Percentiles rank a stretch among this genome's conserved stretches.
phyloP scores from a whole-genome alignment of 2,888 invertebrate genomes.

The Idaea biselata region DNA sequence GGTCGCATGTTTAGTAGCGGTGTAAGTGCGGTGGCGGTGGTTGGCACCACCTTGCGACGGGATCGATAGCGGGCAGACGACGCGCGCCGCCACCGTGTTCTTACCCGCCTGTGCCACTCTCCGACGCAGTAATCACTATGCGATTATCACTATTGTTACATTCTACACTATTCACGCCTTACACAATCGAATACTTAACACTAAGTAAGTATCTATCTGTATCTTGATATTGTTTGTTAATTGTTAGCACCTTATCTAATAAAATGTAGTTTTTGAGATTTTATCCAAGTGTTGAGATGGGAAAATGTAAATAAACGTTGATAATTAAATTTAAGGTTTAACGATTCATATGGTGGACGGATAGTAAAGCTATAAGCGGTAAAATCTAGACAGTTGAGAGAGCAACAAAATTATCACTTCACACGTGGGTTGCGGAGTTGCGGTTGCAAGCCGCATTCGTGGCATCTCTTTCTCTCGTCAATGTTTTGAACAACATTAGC shows the following conservation, averaged over 20 bases:
- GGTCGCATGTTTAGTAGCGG: conserved; percentile 61
- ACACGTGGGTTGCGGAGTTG: conserved; percentile 50
- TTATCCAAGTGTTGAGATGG: background rate
- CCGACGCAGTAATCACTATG: conserved; percentile 45
- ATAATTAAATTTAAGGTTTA: conserved; percentile 38
- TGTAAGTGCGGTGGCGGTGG: conserved; percentile 51
- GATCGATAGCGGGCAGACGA: conserved; percentile 73
- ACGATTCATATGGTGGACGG: conserved; percentile 36
- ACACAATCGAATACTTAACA: conserved; percentile 2
- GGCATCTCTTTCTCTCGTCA: conserved; percentile 44
- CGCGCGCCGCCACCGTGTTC: conserved; percentile 66
- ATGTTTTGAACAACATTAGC: conserved; percentile 38
- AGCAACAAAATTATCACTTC: conserved; percentile 50
- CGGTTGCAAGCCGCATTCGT: conserved; percentile 28
- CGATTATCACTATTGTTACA: conserved; percentile 53
- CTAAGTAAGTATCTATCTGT: background rate
- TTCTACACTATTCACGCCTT: conserved; percentile 21
- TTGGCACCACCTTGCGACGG: conserved; percentile 61
- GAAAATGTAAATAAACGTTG: conserved; percentile 10
- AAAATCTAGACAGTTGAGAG: conserved; percentile 52
- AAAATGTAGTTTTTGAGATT: conserved; percentile 23
- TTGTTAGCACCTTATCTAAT: conserved; percentile 42
- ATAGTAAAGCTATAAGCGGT: conserved; percentile 38
- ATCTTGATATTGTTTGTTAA: conserved; percentile 39
- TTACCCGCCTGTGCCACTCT: conserved; percentile 45